These are phyloP conservation scores for Agrochola lota DNA, from an alignment of 2,888 invertebrate genomes.

Conservation along the genomic window DNA sequence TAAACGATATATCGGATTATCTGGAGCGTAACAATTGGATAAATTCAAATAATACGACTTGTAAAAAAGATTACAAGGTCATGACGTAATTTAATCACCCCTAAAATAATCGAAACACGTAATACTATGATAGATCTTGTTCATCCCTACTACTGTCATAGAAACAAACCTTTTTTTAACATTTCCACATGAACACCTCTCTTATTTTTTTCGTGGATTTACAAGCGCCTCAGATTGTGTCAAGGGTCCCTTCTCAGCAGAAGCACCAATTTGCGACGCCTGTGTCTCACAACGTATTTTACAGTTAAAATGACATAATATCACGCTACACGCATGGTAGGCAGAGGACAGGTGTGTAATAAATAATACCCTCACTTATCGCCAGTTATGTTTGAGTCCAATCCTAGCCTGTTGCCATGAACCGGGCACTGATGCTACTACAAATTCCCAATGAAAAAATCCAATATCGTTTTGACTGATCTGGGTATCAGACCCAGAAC, in stretches of 20 bases:
- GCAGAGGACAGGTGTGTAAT: not conserved
- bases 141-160: not conserved
- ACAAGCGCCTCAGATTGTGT: slow-evolving; percentile 78
- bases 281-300: slow-evolving; percentile 62
- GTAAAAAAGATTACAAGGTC: not conserved
- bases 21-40: not conserved
- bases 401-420: not conserved
- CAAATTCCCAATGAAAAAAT: not conserved
- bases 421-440: too few relatives aligned
- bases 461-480: not conserved
- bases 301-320: slow-evolving; percentile 65
- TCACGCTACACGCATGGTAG: not conserved
- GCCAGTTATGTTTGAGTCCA: not conserved
- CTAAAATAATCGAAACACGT: not conserved
- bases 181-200: slow-evolving; percentile 11
- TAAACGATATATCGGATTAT: not conserved
- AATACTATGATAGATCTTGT: not conserved
- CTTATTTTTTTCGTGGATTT: slow-evolving; percentile 74
- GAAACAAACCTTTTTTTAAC: not conserved
- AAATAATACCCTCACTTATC: too few relatives aligned
- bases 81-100: not conserved
- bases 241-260: slow-evolving; percentile 74
- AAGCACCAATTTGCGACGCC: slow-evolving; percentile 80
- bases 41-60: not conserved
- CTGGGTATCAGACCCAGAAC: not conserved